A percentile compares a stretch with the other conserved stretches of the same genome.
Evolutionary conservation across 2,113 vertebrate species (phyloP).

Genomic region (Stigmatopora nigra): DNA sequence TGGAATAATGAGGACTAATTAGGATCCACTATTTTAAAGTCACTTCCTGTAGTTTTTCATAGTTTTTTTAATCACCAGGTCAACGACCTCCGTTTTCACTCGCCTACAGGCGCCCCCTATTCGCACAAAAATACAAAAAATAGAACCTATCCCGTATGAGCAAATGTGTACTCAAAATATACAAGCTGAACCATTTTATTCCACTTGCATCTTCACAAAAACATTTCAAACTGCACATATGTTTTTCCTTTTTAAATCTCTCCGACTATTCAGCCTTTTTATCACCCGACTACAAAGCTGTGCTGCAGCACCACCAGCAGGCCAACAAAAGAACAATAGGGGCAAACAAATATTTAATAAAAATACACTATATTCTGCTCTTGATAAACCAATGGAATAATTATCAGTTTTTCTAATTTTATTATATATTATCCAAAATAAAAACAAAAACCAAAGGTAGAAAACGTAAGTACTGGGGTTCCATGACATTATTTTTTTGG

Average conservation of each 20-base stretch:
- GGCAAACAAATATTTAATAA: not conserved
- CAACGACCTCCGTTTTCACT: conserved; percentile 95
- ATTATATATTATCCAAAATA: not conserved
- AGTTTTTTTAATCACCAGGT: conserved; percentile 72
- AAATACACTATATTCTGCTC: not conserved
- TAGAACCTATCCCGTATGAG: no score
- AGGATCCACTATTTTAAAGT: no score
- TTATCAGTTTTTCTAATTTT: no score
- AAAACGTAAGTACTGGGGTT: no score
- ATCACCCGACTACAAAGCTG: conserved; percentile 33
- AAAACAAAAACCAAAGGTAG: not conserved
- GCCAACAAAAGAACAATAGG: conserved; percentile 3
- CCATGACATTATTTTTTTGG: no score
- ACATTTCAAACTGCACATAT: conserved; percentile 6
- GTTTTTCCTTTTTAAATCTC: conserved; percentile 17
- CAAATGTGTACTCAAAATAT: not conserved
- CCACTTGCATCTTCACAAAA: not conserved
- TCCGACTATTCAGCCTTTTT: conserved; percentile 35
- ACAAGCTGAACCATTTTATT: conserved; percentile 1
- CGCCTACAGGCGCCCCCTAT: conserved; percentile 98
- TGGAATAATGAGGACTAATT: no score
- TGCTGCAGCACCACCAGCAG: conserved; percentile 71
- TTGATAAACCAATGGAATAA: no score
- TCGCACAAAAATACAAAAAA: conserved; percentile 61
- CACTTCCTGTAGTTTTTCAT: no score